Conservation (phyloP, 2,113 vertebrate species). For the Alaudala cheleensis region DNA sequence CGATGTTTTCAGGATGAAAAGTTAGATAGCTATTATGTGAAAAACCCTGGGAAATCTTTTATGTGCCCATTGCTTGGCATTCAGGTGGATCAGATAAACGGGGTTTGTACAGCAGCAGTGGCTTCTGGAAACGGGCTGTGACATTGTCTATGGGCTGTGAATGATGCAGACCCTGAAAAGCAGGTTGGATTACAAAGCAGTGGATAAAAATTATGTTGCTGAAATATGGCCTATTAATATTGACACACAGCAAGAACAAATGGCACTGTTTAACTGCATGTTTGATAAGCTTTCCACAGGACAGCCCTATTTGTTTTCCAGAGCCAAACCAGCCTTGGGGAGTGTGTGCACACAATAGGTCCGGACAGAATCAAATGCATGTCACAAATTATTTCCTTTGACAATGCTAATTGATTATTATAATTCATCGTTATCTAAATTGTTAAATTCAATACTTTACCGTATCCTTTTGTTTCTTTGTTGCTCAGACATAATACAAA, state of each 20-base stretch:
- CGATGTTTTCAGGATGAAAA: slow-evolving; percentile 48
- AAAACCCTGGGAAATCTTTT: slow-evolving; percentile 26
- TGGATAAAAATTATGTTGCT: slow-evolving; percentile 50
- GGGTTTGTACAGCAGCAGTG: slow-evolving; percentile 3
- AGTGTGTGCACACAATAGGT: not conserved
- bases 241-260: slow-evolving; percentile 47
- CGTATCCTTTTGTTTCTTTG: not conserved
- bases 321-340: not conserved
- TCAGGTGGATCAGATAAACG: slow-evolving; percentile 20
- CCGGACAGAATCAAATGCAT: slow-evolving; percentile 1
- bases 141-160: not conserved
- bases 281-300: slow-evolving; percentile 41
- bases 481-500: slow-evolving; percentile 25
- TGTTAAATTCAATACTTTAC: slow-evolving; percentile 50
- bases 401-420: slow-evolving; percentile 53
- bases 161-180: not conserved
- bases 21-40: slow-evolving; percentile 22
- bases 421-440: slow-evolving; percentile 50
- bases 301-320: slow-evolving; percentile 17
- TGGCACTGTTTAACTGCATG: not conserved
- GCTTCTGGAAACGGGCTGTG: not conserved
- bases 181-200: slow-evolving; percentile 39
- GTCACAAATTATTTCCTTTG: slow-evolving; percentile 39
- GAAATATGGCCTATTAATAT: slow-evolving; percentile 54
- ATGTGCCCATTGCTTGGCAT: slow-evolving; percentile 24